These are phyloP conservation scores for Diadegma fenestrale DNA, from an alignment of 2,888 invertebrate species.

Conservation along the genomic window DNA sequence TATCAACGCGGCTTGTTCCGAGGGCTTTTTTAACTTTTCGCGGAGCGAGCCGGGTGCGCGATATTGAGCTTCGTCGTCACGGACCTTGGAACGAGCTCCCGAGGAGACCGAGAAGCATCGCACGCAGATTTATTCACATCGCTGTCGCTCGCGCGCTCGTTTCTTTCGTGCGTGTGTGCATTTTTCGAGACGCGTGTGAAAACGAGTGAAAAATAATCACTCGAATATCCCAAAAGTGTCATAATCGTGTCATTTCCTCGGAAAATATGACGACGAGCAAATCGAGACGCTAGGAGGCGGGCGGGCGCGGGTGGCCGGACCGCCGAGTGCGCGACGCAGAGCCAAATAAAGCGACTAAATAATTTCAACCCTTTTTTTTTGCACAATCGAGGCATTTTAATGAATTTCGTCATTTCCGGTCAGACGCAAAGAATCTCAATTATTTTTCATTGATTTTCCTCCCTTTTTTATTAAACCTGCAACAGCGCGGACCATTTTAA, in stretches of 20 bases:
- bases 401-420: not conserved
- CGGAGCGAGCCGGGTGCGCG: not conserved
- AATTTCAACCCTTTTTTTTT: not conserved
- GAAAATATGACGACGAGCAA: conserved; percentile 18
- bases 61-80: not conserved
- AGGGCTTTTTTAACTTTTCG: not conserved
- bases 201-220: conserved; percentile 14
- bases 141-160: not conserved
- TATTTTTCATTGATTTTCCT: not conserved
- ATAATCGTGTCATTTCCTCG: not conserved
- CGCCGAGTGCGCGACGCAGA: conserved; percentile 32
- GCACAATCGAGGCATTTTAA: too few relatives aligned
- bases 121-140: too few relatives aligned
- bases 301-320: not conserved
- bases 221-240: too few relatives aligned
- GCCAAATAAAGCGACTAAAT: conserved; percentile 5
- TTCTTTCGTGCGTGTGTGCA: not conserved
- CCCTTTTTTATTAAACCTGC: too few relatives aligned
- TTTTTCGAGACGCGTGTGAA: not conserved
- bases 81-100: not conserved
- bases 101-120: not conserved
- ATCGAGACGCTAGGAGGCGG: conserved; percentile 10
- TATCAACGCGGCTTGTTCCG: not conserved
- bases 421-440: not conserved
- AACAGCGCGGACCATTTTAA: too few relatives aligned